phyloP scores from a whole-genome alignment of 2,797 vertebrate species.

The Naso thynnoides region DNA sequence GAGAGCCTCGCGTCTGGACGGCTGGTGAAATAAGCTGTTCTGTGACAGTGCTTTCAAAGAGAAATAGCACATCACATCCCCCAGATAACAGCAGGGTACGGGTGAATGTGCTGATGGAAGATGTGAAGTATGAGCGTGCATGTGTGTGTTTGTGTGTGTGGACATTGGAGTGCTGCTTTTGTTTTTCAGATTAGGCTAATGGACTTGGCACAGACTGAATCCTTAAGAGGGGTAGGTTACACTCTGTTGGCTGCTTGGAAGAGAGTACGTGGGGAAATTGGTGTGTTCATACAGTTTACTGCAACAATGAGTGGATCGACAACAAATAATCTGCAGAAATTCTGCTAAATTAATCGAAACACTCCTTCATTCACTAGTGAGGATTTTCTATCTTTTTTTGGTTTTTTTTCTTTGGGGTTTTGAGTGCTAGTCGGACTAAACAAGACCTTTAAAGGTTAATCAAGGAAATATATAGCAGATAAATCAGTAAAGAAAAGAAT shows the following conservation, averaged over 20 bases:
- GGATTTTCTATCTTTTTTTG: background rate
- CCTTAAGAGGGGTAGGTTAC: slow-evolving; percentile 66
- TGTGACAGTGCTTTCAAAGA: slow-evolving; percentile 79
- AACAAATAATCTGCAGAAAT: background rate
- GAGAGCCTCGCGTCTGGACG: slow-evolving; percentile 68
- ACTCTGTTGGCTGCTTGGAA: slow-evolving; percentile 49
- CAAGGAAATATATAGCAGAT: background rate
- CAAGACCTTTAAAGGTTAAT: background rate
- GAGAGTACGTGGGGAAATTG: slow-evolving; percentile 17
- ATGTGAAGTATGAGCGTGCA: slow-evolving; percentile 38
- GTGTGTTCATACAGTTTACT: slow-evolving; percentile 16
- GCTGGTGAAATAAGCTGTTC: slow-evolving; percentile 79
- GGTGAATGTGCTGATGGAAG: slow-evolving; percentile 77
- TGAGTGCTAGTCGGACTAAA: background rate
- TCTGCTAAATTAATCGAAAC: background rate
- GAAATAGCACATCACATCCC: slow-evolving; percentile 76
- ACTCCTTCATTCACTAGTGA: background rate
- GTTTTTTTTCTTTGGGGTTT: background rate
- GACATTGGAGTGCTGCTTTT: slow-evolving; percentile 71
- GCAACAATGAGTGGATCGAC: background rate
- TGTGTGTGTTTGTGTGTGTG: slow-evolving; percentile 7
- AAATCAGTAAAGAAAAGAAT: background rate
- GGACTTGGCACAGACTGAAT: slow-evolving; percentile 71
- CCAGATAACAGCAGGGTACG: slow-evolving; percentile 74
- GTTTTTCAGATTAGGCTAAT: slow-evolving; percentile 81